Evolutionary conservation across 2,888 invertebrate species (phyloP), one percentile per base, ranked within the genome.

Genomic region (Dendrolimus pini): DNA sequence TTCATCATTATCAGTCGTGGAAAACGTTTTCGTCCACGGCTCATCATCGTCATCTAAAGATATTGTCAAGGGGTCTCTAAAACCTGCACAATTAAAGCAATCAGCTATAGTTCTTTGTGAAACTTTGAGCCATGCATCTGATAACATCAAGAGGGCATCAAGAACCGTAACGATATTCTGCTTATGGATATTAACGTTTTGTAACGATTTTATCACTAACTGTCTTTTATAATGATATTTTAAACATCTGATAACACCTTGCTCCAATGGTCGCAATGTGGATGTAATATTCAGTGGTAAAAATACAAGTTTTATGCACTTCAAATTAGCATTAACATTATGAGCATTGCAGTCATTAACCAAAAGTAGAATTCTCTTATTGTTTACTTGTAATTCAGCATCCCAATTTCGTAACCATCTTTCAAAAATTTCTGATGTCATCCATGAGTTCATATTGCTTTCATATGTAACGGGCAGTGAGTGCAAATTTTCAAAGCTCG

Each of bases 401-500:
- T 64, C 61, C 72, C 72, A 62, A 60, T 60, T 55, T 58, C 65
- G 59, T 47, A 72, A 57, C 60, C 64, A 62, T 62, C 56, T 47
- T 63, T 56, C 58, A 61, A 64, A 65, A 64, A 65, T 61, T 12
- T 63, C 61, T 41, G 62, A 62, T 56, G 72, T 80, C 75, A 83
- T 80, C 78, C 78, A 79, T 18, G 77, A 69, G 60, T 62, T 77
- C 56, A 55, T 63, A 60, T 77, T 78, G 53, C 57, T 62, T 58
- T 62, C 61, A 61, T 65, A 65, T 14, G 53, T 56, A 52, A 62
- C 65, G 54, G 61, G 62, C 57, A 65, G 55, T 57, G 59, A 58
- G 53, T 57, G 55, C 55, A 63, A 57, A 58, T 62, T 67, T 59
- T 65, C 71, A 60, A 77, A 78, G 65, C 74, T 73, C 59, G 72